Conservation (phyloP, 2,113 vertebrate genomes). For the Lophotis ruficrista region DNA sequence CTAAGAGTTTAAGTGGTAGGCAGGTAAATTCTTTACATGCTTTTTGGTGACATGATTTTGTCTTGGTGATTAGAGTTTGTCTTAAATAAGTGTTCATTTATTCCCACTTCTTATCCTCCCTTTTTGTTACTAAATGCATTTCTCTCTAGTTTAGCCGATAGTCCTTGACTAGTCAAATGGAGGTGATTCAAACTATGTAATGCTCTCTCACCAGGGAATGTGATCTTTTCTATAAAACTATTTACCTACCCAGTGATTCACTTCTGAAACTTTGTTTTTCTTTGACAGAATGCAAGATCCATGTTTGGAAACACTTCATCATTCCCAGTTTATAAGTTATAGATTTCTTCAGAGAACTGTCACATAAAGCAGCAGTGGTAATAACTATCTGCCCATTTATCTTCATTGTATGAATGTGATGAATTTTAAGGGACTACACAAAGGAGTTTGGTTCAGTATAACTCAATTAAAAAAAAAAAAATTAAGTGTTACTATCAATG, state of each 20-base stretch:
- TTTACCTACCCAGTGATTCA: background rate
- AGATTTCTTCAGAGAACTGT: background rate
- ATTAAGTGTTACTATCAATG: background rate
- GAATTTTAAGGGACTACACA: background rate
- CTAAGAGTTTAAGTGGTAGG: background rate
- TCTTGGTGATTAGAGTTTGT: background rate
- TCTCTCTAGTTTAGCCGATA: background rate
- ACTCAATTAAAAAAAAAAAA: no score
- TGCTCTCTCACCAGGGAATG: background rate
- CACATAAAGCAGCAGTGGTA: background rate
- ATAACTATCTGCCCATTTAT: background rate
- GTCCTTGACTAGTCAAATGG: background rate
- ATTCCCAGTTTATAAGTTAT: background rate
- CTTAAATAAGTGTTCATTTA: background rate
- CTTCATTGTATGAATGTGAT: background rate
- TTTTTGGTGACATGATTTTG: background rate
- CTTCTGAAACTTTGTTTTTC: background rate
- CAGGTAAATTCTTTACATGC: background rate
- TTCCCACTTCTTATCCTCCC: background rate
- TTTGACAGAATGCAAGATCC: background rate
- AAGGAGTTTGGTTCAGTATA: background rate
- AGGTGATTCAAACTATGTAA: background rate
- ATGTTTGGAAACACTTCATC: background rate
- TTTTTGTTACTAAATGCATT: background rate
- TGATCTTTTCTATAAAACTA: background rate